Conservation (phyloP, 2,888 invertebrate species). For the Neoscelio sp. region DNA sequence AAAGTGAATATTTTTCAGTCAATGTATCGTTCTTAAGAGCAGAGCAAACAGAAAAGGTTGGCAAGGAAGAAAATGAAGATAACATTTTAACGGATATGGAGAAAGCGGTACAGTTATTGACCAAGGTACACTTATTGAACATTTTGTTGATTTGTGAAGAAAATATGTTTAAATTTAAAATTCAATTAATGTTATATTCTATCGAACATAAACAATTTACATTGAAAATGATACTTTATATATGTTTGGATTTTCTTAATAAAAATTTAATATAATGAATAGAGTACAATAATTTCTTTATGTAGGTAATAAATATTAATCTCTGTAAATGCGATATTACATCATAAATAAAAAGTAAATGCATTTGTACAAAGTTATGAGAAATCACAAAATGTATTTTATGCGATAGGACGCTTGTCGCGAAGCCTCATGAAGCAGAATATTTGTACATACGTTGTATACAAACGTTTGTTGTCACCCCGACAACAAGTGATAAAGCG, state of each 20-base stretch:
- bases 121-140: slow-evolving; percentile 23
- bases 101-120: slow-evolving; percentile 16
- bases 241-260: too few relatives aligned
- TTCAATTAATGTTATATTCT: background rate
- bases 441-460: slow-evolving; percentile 74
- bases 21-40: slow-evolving; percentile 13
- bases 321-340: background rate
- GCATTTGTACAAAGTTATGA: background rate
- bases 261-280: too few relatives aligned
- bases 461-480: slow-evolving; percentile 72
- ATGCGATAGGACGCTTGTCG: slow-evolving; percentile 30
- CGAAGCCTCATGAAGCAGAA: slow-evolving; percentile 68
- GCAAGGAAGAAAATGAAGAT: slow-evolving; percentile 34
- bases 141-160: slow-evolving; percentile 17
- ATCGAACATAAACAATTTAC: too few relatives aligned
- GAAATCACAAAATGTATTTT: slow-evolving; percentile 28
- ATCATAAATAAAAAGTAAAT: slow-evolving; percentile 3
- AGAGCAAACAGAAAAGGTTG: slow-evolving; percentile 23
- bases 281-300: too few relatives aligned
- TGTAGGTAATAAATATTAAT: background rate
- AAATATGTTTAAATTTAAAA: slow-evolving; percentile 5
- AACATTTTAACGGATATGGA: slow-evolving; percentile 21
- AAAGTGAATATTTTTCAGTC: slow-evolving; percentile 32
- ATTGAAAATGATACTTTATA: too few relatives aligned
- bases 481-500: slow-evolving; percentile 75